Percentiles rank a stretch among this genome's conserved stretches.
Evolutionary conservation across 2,113 vertebrate genomes (phyloP).

Genomic region (Hassar affinis): DNA sequence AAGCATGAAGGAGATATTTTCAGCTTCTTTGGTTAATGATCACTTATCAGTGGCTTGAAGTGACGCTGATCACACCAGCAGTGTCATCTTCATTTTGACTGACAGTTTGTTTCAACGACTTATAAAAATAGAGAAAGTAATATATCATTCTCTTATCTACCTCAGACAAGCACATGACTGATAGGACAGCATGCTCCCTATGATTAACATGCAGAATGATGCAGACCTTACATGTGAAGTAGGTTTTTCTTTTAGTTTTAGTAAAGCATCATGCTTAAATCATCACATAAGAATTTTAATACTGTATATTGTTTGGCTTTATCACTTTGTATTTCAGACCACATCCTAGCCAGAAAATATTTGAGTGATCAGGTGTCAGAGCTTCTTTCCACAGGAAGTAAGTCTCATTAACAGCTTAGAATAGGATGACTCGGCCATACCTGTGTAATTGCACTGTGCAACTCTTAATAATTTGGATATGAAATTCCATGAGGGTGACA

Average conservation of each 20-base stretch:
- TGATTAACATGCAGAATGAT: conserved; percentile 22
- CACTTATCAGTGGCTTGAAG: conserved; percentile 14
- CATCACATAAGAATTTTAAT: neutral
- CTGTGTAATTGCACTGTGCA: neutral
- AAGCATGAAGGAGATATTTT: conserved; percentile 39
- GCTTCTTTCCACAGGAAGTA: neutral
- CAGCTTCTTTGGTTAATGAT: conserved; percentile 29
- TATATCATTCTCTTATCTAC: neutral
- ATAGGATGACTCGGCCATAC: neutral
- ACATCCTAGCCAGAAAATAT: neutral
- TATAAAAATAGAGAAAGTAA: neutral
- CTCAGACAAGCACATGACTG: neutral
- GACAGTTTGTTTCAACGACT: neutral
- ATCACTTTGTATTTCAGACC: neutral
- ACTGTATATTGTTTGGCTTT: neutral
- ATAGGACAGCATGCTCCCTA: neutral
- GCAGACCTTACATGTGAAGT: conserved; percentile 20
- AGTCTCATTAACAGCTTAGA: neutral
- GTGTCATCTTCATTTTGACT: neutral
- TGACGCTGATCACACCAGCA: conserved; percentile 26
- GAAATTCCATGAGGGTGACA: neutral
- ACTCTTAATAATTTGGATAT: neutral
- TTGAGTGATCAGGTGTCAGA: neutral
- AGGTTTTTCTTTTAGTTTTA: neutral
- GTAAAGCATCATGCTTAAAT: neutral